phyloP scores from a whole-genome alignment of 1,140 invertebrate species.

The Eueides isabella region DNA sequence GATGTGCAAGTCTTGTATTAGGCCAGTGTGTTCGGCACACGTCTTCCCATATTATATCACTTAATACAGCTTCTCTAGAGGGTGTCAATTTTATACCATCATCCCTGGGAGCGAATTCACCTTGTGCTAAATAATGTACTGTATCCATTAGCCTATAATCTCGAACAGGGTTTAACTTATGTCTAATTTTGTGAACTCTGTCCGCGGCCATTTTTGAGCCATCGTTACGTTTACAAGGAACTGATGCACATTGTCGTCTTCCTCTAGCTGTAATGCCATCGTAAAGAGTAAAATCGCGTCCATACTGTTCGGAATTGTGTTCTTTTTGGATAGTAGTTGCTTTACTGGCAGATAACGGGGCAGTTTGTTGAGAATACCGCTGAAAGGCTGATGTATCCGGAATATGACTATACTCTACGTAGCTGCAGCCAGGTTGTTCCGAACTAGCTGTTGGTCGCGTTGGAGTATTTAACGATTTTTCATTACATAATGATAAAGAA shows the following conservation, averaged over 20 bases:
- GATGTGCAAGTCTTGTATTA: slow-evolving; percentile 62
- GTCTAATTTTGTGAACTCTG: slow-evolving; percentile 71
- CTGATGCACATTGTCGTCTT: slow-evolving; percentile 66
- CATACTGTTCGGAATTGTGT: slow-evolving; percentile 74
- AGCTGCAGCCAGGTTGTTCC: slow-evolving; percentile 66
- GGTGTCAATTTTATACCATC: slow-evolving; percentile 77
- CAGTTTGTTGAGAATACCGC: slow-evolving; percentile 60
- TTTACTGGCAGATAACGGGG: slow-evolving; percentile 61
- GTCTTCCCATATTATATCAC: slow-evolving; percentile 78
- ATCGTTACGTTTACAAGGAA: slow-evolving; percentile 70
- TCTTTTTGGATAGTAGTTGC: slow-evolving; percentile 71
- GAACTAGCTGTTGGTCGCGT: slow-evolving; percentile 44
- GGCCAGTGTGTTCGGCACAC: slow-evolving; percentile 79
- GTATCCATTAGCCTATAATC: slow-evolving; percentile 78
- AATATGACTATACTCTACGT: slow-evolving; percentile 73
- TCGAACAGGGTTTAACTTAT: slow-evolving; percentile 73
- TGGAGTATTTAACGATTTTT: slow-evolving; percentile 52
- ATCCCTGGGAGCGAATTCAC: slow-evolving; percentile 74
- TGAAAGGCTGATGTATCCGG: slow-evolving; percentile 75
- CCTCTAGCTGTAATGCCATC: slow-evolving; percentile 72
- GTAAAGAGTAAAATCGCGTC: slow-evolving; percentile 73
- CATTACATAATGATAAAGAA: slow-evolving; percentile 60
- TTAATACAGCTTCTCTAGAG: slow-evolving; percentile 74
- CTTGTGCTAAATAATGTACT: slow-evolving; percentile 76
- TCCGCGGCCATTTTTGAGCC: slow-evolving; percentile 67